Evolutionary conservation across 2,797 vertebrate species (phyloP), one percentile per base, ranked within the genome.

Genomic region (Semaprochilodus insignis): DNA sequence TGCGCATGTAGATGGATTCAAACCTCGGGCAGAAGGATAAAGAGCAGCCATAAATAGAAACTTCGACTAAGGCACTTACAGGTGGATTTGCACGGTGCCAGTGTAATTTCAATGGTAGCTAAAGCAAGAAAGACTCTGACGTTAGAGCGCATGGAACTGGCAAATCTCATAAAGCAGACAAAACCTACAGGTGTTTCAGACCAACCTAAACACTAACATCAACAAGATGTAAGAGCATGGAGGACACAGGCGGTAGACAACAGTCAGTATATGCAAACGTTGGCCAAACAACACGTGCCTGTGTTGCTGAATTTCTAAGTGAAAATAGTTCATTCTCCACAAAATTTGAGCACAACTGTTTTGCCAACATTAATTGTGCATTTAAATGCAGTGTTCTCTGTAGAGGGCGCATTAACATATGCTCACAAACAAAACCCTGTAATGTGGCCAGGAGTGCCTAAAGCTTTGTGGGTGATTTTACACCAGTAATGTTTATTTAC

Each of bases 41-140:
- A 63, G 74, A 52, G 62, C 13, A 1, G 21, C 74, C 27, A 77
- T 60, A 63, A 71, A 67, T 66, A 40, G 6, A 27, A 34, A 5
- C 27, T 63, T 54, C 2, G 6, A 31, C 8, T 21, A 21, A 63
- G 57, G 44, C 14, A 71, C 14, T 70, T 48, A 59, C 52, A 81
- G 52, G 25, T 74, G 25, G 54, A 70, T 62, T 51, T 77, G 54
- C 74, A 60, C 21, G 19, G n/a, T 70, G 65, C 14, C 73, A 70
- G 55, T 10, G 52, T 14, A n/a, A 63, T 72, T 72, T 54, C 4
- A 63, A 40, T 15, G 25, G 36, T 21, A 36, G 60, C 27, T 54
- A 54, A 54, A 54, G 23, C 27, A 17, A 54, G 23, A 54, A 27
- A 54, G 23, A 51, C 11, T 51, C 44, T 15, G 70, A 25, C 54